Base-by-base conservation (phyloP, 2,797 vertebrate species). In the Tamandua tetradactyla region DNA sequence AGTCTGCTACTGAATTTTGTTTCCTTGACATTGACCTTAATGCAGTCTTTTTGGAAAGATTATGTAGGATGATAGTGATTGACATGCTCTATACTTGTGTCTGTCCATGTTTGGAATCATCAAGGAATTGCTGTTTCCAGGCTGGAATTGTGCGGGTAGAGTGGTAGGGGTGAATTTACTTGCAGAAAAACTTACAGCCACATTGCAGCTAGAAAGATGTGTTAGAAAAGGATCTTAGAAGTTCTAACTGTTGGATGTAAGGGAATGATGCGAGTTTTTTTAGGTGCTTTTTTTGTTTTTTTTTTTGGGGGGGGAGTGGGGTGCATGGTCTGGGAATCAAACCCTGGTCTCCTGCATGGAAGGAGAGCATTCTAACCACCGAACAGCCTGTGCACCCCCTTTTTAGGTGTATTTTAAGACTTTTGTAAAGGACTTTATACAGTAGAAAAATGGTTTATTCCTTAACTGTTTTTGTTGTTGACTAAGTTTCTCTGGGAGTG, bases 11-110 rank as follows among this genome's bases (percentile, higher is more conserved):
- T 59, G 62, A 22, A 83, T 17, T 74, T 62, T 40, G 95, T 94
- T 89, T 96, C 68, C 91, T 94, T 62, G 35, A 59, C 35, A 27
- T 47, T 94, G 66, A 89, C 27, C 15, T 74, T 69, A 87, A 79
- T 81, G 57, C 44, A 49, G 18, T 85, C n/a, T 81, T 71, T 82
- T 71, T 91, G 37, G 23, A 49, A 78, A 49, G 42, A 80, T 57
- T 64, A 2, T 76, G 42, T 81, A 64, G 57, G 23, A 23, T 87
- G 37, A 23, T 57, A 71, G 15, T 17, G 30, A 94, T 78, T 74
- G 72, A 40, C 0, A 2, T 64, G 55, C 35, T 95, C 62, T 95
- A 10, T 74, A 44, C 49, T 74, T 83, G 74, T 2, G 62, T 37
- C 27, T 91, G 20, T 9, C 79, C 32, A 12, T 57, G 79, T 78